phyloP scores from a whole-genome alignment of 1,140 invertebrate genomes.

The Brachionus rotundiformis region DNA sequence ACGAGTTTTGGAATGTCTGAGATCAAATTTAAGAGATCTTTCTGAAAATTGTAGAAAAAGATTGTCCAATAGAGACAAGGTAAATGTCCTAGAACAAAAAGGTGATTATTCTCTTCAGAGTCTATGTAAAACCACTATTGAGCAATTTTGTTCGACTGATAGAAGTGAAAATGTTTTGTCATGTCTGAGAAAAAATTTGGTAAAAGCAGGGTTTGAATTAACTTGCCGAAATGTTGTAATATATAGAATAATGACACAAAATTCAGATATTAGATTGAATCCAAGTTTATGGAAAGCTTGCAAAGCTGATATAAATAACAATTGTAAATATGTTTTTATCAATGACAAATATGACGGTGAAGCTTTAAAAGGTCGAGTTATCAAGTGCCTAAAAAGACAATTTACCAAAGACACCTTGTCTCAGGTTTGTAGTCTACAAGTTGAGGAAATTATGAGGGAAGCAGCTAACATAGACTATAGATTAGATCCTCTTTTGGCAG shows the following conservation, averaged over 20 bases:
- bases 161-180: conserved; percentile 59
- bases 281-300: conserved; percentile 79
- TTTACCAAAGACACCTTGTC: conserved; percentile 54
- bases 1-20: conserved; percentile 37
- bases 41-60: conserved; percentile 74
- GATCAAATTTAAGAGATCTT: conserved; percentile 63
- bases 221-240: conserved; percentile 82
- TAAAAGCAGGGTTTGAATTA: conserved; percentile 78
- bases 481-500: conserved; percentile 33
- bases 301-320: conserved; percentile 72
- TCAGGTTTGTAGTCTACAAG: background rate
- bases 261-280: conserved; percentile 85
- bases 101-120: conserved; percentile 81
- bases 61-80: conserved; percentile 72
- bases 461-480: conserved; percentile 47
- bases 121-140: conserved; percentile 79
- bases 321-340: conserved; percentile 68
- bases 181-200: conserved; percentile 73
- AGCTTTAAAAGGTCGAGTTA: conserved; percentile 60
- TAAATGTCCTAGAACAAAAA: conserved; percentile 79
- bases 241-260: conserved; percentile 86
- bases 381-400: conserved; percentile 62
- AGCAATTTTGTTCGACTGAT: conserved; percentile 58
- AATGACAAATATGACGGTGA: conserved; percentile 56
- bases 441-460: conserved; percentile 48